Evolutionary conservation across 1,140 invertebrate species (phyloP), one percentile per base, ranked within the genome.

Genomic region (Drosophila sproati): DNA sequence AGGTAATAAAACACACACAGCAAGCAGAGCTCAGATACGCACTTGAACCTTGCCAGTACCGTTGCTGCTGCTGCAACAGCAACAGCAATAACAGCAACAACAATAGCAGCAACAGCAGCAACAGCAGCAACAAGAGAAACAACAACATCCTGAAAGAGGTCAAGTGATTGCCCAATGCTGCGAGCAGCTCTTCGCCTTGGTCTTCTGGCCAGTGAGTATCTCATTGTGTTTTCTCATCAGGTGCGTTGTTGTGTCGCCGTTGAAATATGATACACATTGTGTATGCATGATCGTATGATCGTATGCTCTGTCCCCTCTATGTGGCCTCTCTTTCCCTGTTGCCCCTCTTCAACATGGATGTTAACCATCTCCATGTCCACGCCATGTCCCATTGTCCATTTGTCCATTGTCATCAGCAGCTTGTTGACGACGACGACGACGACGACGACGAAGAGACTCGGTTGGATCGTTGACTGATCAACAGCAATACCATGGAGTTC

Each of bases 121-220:
- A 4, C 43, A 54, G 8, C 57, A 39, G 0, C 47, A 45, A 0
- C 56, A 68, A 29, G 59, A 60, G 3, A 61, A 78, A 77, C 82
- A 88, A 89, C 85, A 89, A 86, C 78, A 89, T 89, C 85, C 85
- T 89, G 85, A 89, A 89, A 89, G 86, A 89, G 85, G 85, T 89
- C 85, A 89, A 89, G 80, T 81, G 78, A 88, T 88, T 88, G 80
- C 71, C 75, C 85, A 86, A 86, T 82, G 63, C 48, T 74, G 76
- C 52, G 45, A 29, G 37, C 43, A 45, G 20, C 31, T 51, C 64
- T 60, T 62, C 62, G 66, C 47, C 50, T 61, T 41, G 55, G 41
- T 67, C 34, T 43, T 62, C 34, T 50, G 37, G 57, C 37, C 51
- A 69, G 34, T 32, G 12, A 54, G 66, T 74, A 80, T 89, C 85